These are phyloP conservation scores for Zelleria hepariella DNA, from an alignment of 2,888 invertebrate genomes.

Conservation along the genomic window DNA sequence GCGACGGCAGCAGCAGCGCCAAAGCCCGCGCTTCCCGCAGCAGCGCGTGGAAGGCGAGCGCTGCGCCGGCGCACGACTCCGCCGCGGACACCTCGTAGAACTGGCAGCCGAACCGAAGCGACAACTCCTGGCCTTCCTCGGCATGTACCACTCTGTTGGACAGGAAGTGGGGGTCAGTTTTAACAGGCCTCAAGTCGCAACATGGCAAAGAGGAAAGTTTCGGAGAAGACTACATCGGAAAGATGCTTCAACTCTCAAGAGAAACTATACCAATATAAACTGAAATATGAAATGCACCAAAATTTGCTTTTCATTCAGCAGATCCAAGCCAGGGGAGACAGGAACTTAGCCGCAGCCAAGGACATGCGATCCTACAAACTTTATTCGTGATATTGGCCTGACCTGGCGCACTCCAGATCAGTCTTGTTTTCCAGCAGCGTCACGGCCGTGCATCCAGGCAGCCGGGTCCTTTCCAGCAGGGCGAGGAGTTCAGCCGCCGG, in stretches of 20 bases:
- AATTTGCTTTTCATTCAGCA: too few relatives aligned
- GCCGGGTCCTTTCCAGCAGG: slow-evolving; percentile 78
- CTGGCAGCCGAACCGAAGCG: slow-evolving; percentile 83
- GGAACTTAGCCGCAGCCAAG: too few relatives aligned
- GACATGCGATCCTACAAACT: neutral
- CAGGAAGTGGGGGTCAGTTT: neutral
- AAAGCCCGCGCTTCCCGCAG: slow-evolving; percentile 83
- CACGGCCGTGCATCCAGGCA: slow-evolving; percentile 83
- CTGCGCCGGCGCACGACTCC: slow-evolving; percentile 85
- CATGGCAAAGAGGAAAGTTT: too few relatives aligned
- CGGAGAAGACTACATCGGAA: too few relatives aligned
- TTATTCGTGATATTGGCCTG: slow-evolving; percentile 13
- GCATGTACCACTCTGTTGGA: slow-evolving; percentile 78
- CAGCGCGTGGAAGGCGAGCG: slow-evolving; percentile 83
- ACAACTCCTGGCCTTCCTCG: slow-evolving; percentile 84
- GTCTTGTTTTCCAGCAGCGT: slow-evolving; percentile 85
- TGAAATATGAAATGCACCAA: too few relatives aligned
- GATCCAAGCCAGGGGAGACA: too few relatives aligned
- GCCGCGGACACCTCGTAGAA: slow-evolving; percentile 90
- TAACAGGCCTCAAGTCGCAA: too few relatives aligned
- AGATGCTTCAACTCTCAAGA: too few relatives aligned
- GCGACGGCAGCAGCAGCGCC: slow-evolving; percentile 77
- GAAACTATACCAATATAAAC: too few relatives aligned
- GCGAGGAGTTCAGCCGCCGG: slow-evolving; percentile 81
- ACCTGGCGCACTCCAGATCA: slow-evolving; percentile 86